A percentile compares a stretch with the other conserved stretches of the same genome.
Conservation (phyloP, 2,113 vertebrate species). For the Ploceus nigricollis region DNA sequence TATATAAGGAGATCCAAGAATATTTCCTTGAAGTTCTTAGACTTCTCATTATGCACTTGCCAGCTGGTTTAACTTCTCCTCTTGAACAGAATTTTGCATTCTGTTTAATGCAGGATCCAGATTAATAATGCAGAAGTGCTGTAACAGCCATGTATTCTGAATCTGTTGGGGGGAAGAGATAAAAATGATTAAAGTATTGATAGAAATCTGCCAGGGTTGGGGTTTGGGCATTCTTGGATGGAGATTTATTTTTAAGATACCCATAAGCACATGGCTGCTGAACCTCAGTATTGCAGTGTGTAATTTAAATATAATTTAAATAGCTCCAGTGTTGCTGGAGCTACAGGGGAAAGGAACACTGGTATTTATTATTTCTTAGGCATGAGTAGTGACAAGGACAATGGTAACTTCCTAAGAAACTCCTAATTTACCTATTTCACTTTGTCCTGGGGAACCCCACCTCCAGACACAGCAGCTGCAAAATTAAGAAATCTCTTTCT, state of each 20-base stretch:
- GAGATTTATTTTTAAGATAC: background rate
- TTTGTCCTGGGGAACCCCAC: background rate
- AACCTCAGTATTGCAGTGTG: background rate
- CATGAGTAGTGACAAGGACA: background rate
- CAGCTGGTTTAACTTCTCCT: background rate
- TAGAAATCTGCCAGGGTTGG: background rate
- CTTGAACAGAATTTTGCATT: background rate
- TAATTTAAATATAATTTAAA: background rate
- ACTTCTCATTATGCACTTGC: background rate
- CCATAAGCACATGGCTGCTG: background rate
- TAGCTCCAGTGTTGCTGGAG: background rate
- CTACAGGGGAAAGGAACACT: background rate
- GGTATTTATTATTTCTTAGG: background rate
- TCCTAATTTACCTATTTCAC: background rate
- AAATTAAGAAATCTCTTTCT: background rate
- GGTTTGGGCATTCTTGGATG: background rate
- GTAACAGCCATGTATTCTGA: background rate
- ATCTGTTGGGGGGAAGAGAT: fast-evolving
- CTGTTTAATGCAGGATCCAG: background rate
- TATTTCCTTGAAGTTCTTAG: background rate
- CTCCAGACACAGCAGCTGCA: background rate
- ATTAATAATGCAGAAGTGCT: background rate
- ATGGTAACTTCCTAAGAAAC: background rate
- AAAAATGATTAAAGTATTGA: background rate
- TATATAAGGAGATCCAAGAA: background rate